phyloP scores from a whole-genome alignment of 2,113 vertebrate genomes.

The human region DNA sequence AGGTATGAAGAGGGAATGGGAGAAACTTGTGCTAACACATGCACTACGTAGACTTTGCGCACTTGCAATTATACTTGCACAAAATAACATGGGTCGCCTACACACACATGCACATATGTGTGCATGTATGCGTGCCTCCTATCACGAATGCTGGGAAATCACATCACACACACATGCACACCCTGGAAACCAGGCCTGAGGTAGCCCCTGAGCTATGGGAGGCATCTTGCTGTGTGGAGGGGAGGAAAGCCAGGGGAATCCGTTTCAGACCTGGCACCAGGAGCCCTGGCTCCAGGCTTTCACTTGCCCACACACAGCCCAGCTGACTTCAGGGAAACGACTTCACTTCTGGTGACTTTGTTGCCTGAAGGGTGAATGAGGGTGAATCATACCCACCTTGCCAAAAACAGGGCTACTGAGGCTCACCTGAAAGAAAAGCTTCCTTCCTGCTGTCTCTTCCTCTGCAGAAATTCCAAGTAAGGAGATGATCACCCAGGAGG shows the following conservation, averaged over 20 bases:
- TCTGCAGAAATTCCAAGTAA: constrained; percentile 77
- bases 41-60: background rate
- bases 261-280: background rate
- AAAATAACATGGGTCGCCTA: background rate
- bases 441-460: background rate
- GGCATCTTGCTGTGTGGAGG: background rate
- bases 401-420: background rate
- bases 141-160: background rate
- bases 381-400: background rate
- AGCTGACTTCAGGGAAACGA: background rate
- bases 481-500: constrained; percentile 11
- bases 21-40: background rate
- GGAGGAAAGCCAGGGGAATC: background rate
- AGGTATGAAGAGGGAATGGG: background rate
- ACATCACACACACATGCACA: background rate
- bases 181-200: background rate
- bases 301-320: constrained; percentile 30
- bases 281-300: background rate
- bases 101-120: constrained; percentile 62
- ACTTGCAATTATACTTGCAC: background rate
- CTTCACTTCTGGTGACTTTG: background rate
- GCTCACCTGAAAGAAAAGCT: background rate
- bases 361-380: background rate
- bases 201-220: background rate
- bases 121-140: background rate